phyloP scores from a whole-genome alignment of 2,888 invertebrate genomes.

The Reticulitermes lucifugus region DNA sequence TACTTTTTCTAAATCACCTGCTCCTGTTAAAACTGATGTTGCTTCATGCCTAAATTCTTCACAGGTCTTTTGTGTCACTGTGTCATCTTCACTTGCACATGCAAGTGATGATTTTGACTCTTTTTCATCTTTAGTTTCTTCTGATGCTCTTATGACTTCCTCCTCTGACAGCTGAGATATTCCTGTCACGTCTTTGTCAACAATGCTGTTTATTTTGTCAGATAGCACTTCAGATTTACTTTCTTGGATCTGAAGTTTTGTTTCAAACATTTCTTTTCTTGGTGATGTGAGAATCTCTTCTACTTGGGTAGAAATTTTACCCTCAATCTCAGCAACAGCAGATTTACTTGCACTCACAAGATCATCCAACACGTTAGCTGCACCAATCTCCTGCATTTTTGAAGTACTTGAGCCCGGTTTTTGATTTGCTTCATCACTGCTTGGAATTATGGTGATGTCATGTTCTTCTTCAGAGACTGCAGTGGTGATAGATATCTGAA shows the following conservation, averaged over 20 bases:
- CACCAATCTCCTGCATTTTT: background rate
- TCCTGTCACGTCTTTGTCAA: conserved; percentile 26
- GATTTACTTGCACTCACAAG: conserved; percentile 20
- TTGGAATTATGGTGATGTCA: background rate
- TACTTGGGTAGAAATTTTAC: conserved; percentile 20
- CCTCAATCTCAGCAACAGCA: conserved; percentile 26
- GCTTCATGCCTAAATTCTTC: background rate
- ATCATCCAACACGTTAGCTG: conserved; percentile 49
- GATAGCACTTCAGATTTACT: background rate
- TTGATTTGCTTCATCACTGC: conserved; percentile 10
- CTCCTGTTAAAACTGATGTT: background rate
- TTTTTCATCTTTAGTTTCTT: conserved; percentile 21
- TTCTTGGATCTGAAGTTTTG: background rate
- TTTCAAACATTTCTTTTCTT: conserved; percentile 27
- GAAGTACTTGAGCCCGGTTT: conserved; percentile 35
- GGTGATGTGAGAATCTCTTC: conserved; percentile 29
- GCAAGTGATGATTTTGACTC: background rate
- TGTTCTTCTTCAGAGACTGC: background rate
- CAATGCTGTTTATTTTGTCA: conserved; percentile 25
- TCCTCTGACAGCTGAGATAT: background rate
- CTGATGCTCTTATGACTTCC: background rate
- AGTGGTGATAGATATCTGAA: background rate
- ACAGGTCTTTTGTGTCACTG: background rate
- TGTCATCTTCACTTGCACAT: background rate
- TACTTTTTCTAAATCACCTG: background rate